phyloP scores from a whole-genome alignment of 2,113 vertebrate genomes.

The Arenaria interpres region DNA sequence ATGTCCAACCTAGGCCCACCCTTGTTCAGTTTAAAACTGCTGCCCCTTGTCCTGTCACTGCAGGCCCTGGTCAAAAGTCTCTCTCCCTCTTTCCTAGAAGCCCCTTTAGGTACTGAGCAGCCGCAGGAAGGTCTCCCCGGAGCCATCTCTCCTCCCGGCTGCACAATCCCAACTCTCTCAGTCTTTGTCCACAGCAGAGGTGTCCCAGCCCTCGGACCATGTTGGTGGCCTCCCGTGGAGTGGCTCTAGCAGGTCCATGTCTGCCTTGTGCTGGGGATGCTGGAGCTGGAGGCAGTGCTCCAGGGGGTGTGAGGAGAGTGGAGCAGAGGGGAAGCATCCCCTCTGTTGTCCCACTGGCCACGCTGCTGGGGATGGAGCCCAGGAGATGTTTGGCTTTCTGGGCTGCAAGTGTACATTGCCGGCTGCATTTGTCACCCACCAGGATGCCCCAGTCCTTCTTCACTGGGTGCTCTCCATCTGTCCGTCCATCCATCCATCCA shows the following conservation, averaged over 20 bases:
- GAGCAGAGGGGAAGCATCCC: not conserved
- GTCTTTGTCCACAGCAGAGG: not conserved
- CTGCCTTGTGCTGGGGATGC: not conserved
- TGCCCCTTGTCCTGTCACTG: too few species aligned
- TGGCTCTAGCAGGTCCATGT: not conserved
- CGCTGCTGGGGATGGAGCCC: not conserved
- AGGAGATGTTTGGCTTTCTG: not conserved
- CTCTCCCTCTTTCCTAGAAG: too few species aligned
- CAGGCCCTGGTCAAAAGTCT: too few species aligned
- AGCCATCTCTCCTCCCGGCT: not conserved
- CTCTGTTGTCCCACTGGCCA: not conserved
- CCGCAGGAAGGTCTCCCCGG: not conserved
- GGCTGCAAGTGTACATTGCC: accelerated
- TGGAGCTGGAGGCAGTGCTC: not conserved
- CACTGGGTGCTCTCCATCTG: not conserved
- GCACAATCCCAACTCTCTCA: too few species aligned
- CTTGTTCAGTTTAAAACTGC: too few species aligned
- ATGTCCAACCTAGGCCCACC: not conserved
- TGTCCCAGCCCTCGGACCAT: not conserved
- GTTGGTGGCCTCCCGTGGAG: not conserved
- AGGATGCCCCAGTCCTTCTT: not conserved
- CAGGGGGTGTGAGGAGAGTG: not conserved
- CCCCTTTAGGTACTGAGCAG: too few species aligned
- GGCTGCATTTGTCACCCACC: not conserved
- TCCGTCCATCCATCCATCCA: not conserved